Percentiles rank a stretch among this genome's conserved stretches.
These are phyloP conservation scores for Lithophane leautieri DNA, from an alignment of 2,888 invertebrate species.

Conservation along the genomic window DNA sequence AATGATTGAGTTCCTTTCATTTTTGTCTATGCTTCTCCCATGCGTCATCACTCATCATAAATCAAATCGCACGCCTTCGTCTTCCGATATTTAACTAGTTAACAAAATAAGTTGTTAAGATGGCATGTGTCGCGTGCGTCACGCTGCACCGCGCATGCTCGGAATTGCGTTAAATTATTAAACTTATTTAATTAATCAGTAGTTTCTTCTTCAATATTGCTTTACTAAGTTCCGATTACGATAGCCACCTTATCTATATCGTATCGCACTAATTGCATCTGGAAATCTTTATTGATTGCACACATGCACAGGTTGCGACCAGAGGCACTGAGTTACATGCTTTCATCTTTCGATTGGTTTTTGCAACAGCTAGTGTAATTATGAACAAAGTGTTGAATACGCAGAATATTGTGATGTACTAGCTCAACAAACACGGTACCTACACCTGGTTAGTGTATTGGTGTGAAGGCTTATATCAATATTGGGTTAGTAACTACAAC, in stretches of 20 bases:
- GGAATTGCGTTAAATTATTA: conserved; percentile 59
- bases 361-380: conserved; percentile 2
- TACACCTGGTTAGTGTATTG: neutral
- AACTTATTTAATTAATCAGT: conserved; percentile 59
- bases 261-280: conserved; percentile 36
- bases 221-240: conserved; percentile 31
- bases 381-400: neutral
- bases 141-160: conserved; percentile 58
- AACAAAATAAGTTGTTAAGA: conserved; percentile 39
- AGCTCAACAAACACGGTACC: neutral
- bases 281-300: conserved; percentile 15
- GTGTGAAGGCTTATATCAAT: neutral
- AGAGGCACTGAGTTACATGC: neutral
- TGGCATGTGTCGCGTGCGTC: conserved; percentile 64
- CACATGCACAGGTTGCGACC: conserved; percentile 18
- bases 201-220: conserved; percentile 52
- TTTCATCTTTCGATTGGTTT: conserved; percentile 13
- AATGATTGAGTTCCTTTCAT: neutral
- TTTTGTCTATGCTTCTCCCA: neutral
- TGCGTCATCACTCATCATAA: neutral
- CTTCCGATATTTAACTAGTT: conserved; percentile 13
- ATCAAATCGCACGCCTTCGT: neutral
- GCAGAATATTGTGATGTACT: no score
- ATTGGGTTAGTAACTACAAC: neutral
- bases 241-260: conserved; percentile 18